Conservation (phyloP, 92 coral and sea anemone genomes). For the Actinostola sp. region DNA sequence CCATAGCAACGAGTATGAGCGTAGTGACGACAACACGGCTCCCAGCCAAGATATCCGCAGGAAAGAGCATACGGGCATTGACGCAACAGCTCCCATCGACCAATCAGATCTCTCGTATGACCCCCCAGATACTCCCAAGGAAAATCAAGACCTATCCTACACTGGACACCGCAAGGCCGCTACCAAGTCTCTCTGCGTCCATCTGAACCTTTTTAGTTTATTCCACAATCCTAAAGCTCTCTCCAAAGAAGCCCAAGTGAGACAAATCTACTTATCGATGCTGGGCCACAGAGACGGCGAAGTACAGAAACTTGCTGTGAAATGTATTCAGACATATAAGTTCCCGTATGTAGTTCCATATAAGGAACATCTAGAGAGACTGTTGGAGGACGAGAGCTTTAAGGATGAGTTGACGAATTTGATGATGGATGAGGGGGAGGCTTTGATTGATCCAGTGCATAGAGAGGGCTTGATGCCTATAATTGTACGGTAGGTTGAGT, state of each 20-base stretch:
- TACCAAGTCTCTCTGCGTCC: conserved; percentile 76
- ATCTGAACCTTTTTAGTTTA: conserved; percentile 71
- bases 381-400: conserved; percentile 88
- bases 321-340: conserved; percentile 85
- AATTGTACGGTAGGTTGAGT: conserved; percentile 69
- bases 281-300: conserved; percentile 83
- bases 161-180: conserved; percentile 68
- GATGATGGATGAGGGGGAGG: conserved; percentile 78
- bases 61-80: background rate
- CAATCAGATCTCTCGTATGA: background rate
- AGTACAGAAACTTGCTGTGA: conserved; percentile 85
- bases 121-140: conserved; percentile 11
- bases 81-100: background rate
- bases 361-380: conserved; percentile 76
- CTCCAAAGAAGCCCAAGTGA: conserved; percentile 73
- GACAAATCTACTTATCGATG: conserved; percentile 62
- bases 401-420: conserved; percentile 88
- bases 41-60: conserved; percentile 79
- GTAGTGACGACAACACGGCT: conserved; percentile 67
- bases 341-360: conserved; percentile 82
- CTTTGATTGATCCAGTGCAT: conserved; percentile 74
- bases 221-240: conserved; percentile 84
- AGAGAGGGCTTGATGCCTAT: conserved; percentile 83
- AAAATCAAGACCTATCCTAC: conserved; percentile 29
- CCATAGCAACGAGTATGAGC: conserved; percentile 70